Evolutionary conservation across 2,797 vertebrate species (phyloP).

Genomic region (Sebastes iracundus): DNA sequence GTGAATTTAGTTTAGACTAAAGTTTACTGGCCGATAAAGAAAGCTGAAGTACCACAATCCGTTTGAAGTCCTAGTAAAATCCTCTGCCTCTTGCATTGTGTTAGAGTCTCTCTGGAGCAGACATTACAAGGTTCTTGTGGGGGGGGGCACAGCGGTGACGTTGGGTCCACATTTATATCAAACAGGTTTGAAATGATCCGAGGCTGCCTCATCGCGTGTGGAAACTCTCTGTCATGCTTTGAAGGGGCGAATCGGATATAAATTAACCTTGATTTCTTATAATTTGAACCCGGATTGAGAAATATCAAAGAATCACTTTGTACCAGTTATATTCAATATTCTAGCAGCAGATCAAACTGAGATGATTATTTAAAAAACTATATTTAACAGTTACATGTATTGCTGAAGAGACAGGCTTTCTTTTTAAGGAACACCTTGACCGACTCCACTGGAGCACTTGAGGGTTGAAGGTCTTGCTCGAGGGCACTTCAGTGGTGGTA

Average conservation of each 20-base stretch:
- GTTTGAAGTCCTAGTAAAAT: not conserved
- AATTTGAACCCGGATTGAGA: not conserved
- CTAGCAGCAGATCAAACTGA: not conserved
- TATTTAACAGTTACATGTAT: not conserved
- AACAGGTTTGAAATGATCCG: not conserved
- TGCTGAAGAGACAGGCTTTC: not conserved
- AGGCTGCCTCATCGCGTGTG: not conserved
- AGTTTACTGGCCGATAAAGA: not conserved
- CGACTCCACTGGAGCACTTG: not conserved
- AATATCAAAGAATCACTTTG: not conserved
- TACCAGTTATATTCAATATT: not conserved
- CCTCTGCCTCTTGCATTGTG: not conserved
- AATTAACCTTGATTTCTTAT: not conserved
- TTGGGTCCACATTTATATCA: not conserved
- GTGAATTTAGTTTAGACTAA: not conserved
- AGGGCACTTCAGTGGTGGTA: not conserved
- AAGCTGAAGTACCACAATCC: not conserved
- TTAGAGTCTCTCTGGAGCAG: not conserved
- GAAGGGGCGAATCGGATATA: not conserved
- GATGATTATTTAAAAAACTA: not conserved
- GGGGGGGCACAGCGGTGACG: too few relatives aligned
- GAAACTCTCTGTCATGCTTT: not conserved
- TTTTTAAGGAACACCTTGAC: not conserved
- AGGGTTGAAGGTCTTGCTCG: not conserved
- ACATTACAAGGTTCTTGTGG: not conserved